A percentile compares a stretch with the other conserved stretches of the same genome.
Conservation (phyloP, 1,140 invertebrate genomes). For the Lepidostoma basale region DNA sequence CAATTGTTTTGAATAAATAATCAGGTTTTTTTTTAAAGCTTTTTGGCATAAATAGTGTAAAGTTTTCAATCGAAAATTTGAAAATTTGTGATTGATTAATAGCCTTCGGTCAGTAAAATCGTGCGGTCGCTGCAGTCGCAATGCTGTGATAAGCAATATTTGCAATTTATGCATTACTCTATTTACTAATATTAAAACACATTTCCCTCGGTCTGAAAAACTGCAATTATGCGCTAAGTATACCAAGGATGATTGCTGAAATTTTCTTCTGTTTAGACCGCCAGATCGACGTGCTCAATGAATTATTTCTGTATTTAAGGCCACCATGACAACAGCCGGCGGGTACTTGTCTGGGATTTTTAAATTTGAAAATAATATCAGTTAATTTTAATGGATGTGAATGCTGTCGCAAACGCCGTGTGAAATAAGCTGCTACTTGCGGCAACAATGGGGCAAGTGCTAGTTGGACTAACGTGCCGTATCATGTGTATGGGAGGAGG, state of each 20-base stretch:
- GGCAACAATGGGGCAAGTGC: conserved; percentile 23
- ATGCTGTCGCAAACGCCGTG: conserved; percentile 29
- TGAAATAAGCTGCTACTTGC: conserved; percentile 9
- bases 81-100: too few species aligned
- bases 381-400: conserved; percentile 17
- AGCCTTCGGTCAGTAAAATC: too few species aligned
- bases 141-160: too few species aligned
- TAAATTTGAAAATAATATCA: conserved; percentile 19
- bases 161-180: too few species aligned
- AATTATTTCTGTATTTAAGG: background rate
- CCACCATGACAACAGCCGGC: background rate
- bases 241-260: background rate
- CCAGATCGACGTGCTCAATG: background rate
- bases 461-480: conserved; percentile 21
- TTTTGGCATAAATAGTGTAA: too few species aligned
- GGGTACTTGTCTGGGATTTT: background rate
- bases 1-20: too few species aligned
- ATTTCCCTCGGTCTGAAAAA: too few species aligned
- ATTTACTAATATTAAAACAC: too few species aligned
- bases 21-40: too few species aligned
- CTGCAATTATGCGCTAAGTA: too few species aligned
- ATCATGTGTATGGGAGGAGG: conserved; percentile 26
- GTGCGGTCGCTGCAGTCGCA: too few species aligned
- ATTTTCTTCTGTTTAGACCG: background rate
- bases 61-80: too few species aligned